Conservation (phyloP, 2,113 vertebrate genomes). For the Macroglossus sobrinus region DNA sequence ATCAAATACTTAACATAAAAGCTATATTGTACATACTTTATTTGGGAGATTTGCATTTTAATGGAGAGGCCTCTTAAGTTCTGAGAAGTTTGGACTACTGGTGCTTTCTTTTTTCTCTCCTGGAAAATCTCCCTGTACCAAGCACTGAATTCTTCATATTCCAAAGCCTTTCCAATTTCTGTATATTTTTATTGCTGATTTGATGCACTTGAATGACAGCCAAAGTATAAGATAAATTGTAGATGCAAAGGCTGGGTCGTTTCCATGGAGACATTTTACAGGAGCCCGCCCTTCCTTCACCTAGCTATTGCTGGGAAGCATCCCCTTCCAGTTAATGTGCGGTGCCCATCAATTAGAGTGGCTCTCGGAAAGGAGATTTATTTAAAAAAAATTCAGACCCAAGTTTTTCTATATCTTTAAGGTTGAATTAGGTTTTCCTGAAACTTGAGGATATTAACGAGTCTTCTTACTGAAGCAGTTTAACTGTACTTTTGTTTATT, state of each 20-base stretch:
- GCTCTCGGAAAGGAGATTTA: slow-evolving; percentile 34
- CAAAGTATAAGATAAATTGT: slow-evolving; percentile 40
- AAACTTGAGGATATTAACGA: slow-evolving; percentile 28
- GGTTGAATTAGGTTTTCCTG: slow-evolving; percentile 33
- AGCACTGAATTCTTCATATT: slow-evolving; percentile 50
- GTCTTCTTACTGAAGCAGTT: slow-evolving; percentile 25
- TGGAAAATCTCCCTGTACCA: slow-evolving; percentile 8
- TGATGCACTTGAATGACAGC: slow-evolving; percentile 49
- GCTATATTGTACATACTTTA: neutral
- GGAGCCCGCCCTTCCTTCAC: neutral
- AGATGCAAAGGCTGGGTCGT: slow-evolving; percentile 33
- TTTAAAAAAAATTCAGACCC: slow-evolving; percentile 37
- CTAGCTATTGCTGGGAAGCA: neutral
- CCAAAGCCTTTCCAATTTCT: slow-evolving; percentile 15
- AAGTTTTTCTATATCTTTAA: slow-evolving; percentile 26
- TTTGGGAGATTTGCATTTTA: neutral
- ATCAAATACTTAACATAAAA: slow-evolving; percentile 46
- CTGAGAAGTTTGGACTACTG: neutral
- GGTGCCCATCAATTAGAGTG: neutral
- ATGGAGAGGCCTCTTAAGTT: neutral
- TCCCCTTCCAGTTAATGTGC: neutral
- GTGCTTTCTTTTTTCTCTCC: neutral
- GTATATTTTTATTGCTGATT: slow-evolving; percentile 49
- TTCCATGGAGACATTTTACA: slow-evolving; percentile 30
- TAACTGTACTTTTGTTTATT: slow-evolving; percentile 43